phyloP scores from a whole-genome alignment of 1,140 invertebrate genomes.

The Panagrolaimus sp. region DNA sequence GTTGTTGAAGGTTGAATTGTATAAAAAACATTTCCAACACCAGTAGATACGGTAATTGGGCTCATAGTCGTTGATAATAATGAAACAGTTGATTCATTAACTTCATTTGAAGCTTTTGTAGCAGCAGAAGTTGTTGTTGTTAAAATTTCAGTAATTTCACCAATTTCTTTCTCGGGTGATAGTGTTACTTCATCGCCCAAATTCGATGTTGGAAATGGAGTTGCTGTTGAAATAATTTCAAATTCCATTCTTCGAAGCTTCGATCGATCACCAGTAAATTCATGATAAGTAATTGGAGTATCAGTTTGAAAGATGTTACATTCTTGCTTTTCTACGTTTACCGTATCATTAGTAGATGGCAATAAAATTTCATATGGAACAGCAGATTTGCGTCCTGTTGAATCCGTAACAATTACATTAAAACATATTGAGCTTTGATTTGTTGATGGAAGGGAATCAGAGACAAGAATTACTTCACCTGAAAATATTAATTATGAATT shows the following conservation, averaged over 20 bases:
- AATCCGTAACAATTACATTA: background rate
- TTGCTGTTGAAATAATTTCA: background rate
- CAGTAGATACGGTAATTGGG: too few species aligned
- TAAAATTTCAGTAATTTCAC: background rate
- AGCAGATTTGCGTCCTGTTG: background rate
- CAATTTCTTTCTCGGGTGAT: background rate
- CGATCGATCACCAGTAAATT: conserved; percentile 7
- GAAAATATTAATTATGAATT: too few species aligned
- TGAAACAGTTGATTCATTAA: too few species aligned
- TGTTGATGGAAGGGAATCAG: background rate
- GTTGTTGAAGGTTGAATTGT: too few species aligned
- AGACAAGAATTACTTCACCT: background rate
- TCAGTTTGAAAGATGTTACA: background rate
- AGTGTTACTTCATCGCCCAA: background rate
- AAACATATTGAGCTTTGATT: background rate
- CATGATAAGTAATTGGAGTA: background rate
- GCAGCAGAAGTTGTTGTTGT: background rate
- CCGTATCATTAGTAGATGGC: background rate
- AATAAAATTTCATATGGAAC: background rate
- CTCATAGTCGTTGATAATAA: too few species aligned
- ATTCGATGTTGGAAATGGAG: background rate
- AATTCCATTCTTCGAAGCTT: background rate
- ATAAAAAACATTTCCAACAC: too few species aligned
- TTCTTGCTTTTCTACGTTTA: background rate
- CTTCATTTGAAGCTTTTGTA: background rate